These are phyloP conservation scores for Euleptes europaea DNA, from an alignment of 2,113 vertebrate species.

Conservation along the genomic window DNA sequence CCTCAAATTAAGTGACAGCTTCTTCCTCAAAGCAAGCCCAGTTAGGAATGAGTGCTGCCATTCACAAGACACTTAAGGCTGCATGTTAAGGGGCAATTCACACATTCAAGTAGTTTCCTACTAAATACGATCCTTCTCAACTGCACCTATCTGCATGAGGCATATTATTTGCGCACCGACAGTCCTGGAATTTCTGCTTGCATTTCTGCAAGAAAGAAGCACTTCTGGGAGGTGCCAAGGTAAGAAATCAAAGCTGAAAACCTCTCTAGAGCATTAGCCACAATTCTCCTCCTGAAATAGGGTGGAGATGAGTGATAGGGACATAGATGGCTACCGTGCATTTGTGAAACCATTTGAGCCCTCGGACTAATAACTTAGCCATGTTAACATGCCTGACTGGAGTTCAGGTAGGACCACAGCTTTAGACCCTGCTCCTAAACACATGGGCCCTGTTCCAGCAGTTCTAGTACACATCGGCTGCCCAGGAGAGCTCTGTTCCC, in stretches of 20 bases:
- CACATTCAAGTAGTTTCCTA: background rate
- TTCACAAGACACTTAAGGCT: background rate
- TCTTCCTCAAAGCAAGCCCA: constrained; percentile 59
- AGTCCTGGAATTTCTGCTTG: background rate
- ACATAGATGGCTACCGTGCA: background rate
- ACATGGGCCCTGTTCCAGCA: background rate
- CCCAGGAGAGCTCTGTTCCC: background rate
- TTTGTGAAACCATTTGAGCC: background rate
- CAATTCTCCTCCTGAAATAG: background rate
- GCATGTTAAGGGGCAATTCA: background rate
- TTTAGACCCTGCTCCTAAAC: background rate
- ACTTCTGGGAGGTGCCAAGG: background rate
- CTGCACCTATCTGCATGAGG: background rate
- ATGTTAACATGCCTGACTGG: background rate
- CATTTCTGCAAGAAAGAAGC: background rate
- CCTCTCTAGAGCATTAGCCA: background rate
- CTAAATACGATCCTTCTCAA: background rate
- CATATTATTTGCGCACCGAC: background rate
- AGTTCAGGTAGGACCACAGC: background rate
- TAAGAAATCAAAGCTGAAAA: background rate
- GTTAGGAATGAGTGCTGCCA: constrained; percentile 32
- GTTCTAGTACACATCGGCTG: background rate
- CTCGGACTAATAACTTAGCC: background rate
- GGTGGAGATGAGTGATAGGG: too few species aligned
- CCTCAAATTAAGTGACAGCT: constrained; percentile 51